These are phyloP conservation scores for Mamestra configurata DNA, from an alignment of 1,140 invertebrate species.

Conservation along the genomic window DNA sequence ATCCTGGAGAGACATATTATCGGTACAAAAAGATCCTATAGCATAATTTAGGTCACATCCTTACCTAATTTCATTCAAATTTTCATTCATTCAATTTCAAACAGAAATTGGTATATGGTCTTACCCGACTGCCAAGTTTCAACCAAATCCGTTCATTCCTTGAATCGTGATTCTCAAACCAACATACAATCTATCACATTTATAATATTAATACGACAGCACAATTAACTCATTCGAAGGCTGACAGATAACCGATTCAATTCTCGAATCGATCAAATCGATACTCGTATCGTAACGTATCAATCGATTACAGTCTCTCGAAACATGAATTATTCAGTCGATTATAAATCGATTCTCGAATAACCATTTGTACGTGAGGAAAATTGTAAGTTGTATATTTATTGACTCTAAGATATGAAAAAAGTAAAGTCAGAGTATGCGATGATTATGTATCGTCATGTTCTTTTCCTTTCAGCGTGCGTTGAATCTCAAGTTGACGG, in stretches of 20 bases:
- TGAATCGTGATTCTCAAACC: not conserved
- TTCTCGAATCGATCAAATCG: conserved; percentile 31
- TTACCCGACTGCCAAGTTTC: too few species aligned
- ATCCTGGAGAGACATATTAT: too few species aligned
- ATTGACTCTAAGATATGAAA: not conserved
- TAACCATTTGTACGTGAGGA: conserved; percentile 24
- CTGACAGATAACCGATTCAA: conserved; percentile 13
- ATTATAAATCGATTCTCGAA: conserved; percentile 49
- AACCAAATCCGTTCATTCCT: too few species aligned
- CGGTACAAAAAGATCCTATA: too few species aligned
- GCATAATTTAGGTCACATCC: too few species aligned
- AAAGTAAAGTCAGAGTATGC: not conserved
- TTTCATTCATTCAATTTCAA: too few species aligned
- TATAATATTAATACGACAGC: not conserved
- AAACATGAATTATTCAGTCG: conserved; percentile 46
- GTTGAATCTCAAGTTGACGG: not conserved
- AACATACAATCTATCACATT: not conserved
- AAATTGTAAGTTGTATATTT: conserved; percentile 20
- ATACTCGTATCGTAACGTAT: conserved; percentile 29
- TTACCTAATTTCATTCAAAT: too few species aligned
- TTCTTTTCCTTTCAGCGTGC: not conserved
- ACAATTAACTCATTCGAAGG: conserved; percentile 7
- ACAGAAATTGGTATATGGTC: too few species aligned
- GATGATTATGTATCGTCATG: conserved; percentile 17
- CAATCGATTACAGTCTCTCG: conserved; percentile 27